Evolutionary conservation across 2,888 invertebrate species (phyloP).

Genomic region (Venustoraphidia nigricollis): DNA sequence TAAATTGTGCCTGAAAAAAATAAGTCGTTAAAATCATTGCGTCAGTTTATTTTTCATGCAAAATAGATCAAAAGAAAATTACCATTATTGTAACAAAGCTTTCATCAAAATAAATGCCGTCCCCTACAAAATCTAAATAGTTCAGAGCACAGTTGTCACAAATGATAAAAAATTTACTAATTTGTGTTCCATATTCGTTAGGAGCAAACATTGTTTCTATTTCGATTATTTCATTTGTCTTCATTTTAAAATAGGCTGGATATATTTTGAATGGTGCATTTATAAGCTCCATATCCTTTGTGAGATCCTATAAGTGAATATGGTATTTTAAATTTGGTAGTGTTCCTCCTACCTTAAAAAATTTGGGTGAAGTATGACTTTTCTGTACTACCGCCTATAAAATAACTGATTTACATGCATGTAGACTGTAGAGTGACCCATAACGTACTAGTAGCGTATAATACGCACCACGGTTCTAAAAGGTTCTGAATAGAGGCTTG

Average conservation of each 20-base stretch:
- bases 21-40: too few species aligned
- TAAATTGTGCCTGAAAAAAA: too few species aligned
- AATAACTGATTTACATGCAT: neutral
- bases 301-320: constrained; percentile 16
- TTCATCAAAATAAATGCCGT: constrained; percentile 25
- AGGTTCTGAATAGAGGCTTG: too few species aligned
- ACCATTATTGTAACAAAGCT: constrained; percentile 13
- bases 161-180: constrained; percentile 26
- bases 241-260: constrained; percentile 27
- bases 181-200: constrained; percentile 21
- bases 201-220: constrained; percentile 26
- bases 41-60: neutral
- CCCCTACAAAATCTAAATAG: constrained; percentile 28
- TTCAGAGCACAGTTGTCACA: constrained; percentile 27
- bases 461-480: too few species aligned
- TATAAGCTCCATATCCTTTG: constrained; percentile 18
- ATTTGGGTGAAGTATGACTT: neutral
- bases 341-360: too few species aligned
- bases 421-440: neutral
- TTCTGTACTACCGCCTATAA: neutral
- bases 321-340: neutral
- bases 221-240: constrained; percentile 21
- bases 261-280: constrained; percentile 23
- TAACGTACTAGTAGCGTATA: too few species aligned
- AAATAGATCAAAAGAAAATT: constrained; percentile 6